Conservation (phyloP, 2,797 vertebrate genomes). For the Percopsis omiscomaycus region DNA sequence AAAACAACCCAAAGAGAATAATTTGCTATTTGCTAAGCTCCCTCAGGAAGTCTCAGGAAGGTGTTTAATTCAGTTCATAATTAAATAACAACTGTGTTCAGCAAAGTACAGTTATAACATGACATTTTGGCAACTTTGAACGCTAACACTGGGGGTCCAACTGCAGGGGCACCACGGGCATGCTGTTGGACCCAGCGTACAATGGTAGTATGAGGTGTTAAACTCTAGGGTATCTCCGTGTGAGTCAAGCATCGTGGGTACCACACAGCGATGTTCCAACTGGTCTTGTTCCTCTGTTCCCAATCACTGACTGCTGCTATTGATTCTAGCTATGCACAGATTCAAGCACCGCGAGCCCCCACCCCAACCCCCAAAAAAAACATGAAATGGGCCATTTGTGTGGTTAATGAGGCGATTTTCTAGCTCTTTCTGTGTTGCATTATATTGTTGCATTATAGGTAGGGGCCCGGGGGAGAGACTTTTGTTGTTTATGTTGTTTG, state of each 20-base stretch:
- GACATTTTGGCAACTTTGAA: conserved; percentile 3
- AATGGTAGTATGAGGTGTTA: no score
- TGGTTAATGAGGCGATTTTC: conserved; percentile 36
- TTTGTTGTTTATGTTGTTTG: not conserved
- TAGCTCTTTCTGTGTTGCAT: conserved; percentile 20
- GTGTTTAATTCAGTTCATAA: no score
- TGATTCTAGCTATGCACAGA: conserved; percentile 44
- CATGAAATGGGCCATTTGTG: conserved; percentile 40
- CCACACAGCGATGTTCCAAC: conserved; percentile 22
- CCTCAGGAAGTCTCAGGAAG: conserved; percentile 1
- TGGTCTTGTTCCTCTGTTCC: conserved; percentile 26
- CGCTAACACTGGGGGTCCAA: conserved; percentile 36
- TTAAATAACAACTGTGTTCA: not conserved
- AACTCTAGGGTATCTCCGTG: conserved; percentile 8
- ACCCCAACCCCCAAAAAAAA: conserved; percentile 22
- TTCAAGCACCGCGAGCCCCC: conserved; percentile 11
- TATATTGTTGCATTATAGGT: not conserved
- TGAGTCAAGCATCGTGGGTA: conserved; percentile 24
- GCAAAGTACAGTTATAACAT: conserved; percentile 20
- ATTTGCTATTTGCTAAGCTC: conserved; percentile 23
- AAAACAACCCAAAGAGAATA: conserved; percentile 19
- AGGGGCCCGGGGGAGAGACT: not conserved
- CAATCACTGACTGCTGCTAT: conserved; percentile 44
- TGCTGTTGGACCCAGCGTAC: conserved; percentile 1
- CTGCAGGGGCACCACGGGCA: conserved; percentile 46